Percentiles rank a stretch among this genome's conserved stretches.
Evolutionary conservation across 1,140 invertebrate genomes (phyloP).

Genomic region (Drosophila orena): DNA sequence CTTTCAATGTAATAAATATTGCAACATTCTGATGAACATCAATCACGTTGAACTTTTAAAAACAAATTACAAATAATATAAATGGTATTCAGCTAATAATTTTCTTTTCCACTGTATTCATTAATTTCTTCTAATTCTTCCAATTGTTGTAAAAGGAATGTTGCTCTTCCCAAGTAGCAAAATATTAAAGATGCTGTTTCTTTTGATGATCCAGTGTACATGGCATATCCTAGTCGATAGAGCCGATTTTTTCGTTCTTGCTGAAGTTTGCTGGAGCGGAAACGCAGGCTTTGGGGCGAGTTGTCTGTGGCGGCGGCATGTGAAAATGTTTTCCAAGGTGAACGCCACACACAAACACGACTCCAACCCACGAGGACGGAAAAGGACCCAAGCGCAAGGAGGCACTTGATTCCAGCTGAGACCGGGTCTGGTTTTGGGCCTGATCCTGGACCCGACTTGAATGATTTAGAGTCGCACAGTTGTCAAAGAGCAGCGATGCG

Average conservation of each 20-base stretch:
- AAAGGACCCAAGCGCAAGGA: slow-evolving; percentile 46
- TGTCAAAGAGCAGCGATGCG: slow-evolving; percentile 83
- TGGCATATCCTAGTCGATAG: slow-evolving; percentile 11
- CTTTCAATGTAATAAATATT: no score
- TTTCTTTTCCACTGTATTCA: no score
- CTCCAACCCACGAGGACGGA: slow-evolving; percentile 4
- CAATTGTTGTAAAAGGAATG: no score
- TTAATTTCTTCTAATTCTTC: no score
- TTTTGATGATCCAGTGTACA: background rate
- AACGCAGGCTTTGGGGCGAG: slow-evolving; percentile 54
- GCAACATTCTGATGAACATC: no score
- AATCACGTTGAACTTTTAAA: no score
- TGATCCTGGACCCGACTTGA: slow-evolving; percentile 54
- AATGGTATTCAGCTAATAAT: no score
- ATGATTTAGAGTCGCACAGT: slow-evolving; percentile 80
- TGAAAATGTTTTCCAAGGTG: slow-evolving; percentile 82
- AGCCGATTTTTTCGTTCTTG: slow-evolving; percentile 38
- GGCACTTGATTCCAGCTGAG: slow-evolving; percentile 67
- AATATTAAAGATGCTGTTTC: no score
- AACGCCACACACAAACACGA: slow-evolving; percentile 62
- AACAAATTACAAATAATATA: no score
- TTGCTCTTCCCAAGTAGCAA: no score
- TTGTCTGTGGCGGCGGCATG: slow-evolving; percentile 54
- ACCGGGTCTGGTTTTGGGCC: slow-evolving; percentile 14
- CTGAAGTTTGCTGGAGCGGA: slow-evolving; percentile 67